Base-by-base conservation (phyloP, 2,888 invertebrate species). In the Frankliniella intonsa region DNA sequence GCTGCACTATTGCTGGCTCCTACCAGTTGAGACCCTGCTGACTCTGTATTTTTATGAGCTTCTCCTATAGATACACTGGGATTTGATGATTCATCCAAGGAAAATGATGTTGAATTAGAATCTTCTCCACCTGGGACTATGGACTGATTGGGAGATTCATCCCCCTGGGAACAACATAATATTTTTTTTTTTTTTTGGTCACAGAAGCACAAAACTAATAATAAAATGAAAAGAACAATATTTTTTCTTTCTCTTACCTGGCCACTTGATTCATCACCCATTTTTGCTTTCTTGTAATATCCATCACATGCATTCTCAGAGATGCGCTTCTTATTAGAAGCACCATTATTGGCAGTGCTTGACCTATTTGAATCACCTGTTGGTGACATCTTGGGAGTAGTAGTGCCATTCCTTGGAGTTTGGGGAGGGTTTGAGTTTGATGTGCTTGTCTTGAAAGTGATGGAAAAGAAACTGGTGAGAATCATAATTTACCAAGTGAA, bases 71-170 rank as follows among this genome's bases (percentile, higher is more conserved):
- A 25, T 22, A 76, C 69, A 25, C 25, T 25, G 25, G 69, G 22
- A 25, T 76, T 76, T 76, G 69, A 76, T 8, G 69, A 76, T 76
- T 76, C 69, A 9, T 76, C 69, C 69, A 76, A 76, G 25, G 69
- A 76, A 76, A 25, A 76, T 25, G 69, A 76, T 25, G 69, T 76
- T 76, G 84, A 84, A 85, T 88, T 89, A 10, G 90, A 90, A 85
- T 90, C 90, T 81, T 89, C 89, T 83, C 88, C 88, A 84, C 87
- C 87, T 83, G 87, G 87, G 55, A 88, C 85, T 14, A 86, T 84
- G 10, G 89, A 89, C 83, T 86, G 87, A 84, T 88, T 89, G n/a
- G 89, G 89, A 83, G 88, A 88, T 76, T 89, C 89, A 84, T 89
- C 89, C 84, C 87, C 88, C 89, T 89, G 85, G 82, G 86, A 85